Base-by-base conservation (phyloP, 2,888 invertebrate genomes). In the Thymelicus sylvestris region DNA sequence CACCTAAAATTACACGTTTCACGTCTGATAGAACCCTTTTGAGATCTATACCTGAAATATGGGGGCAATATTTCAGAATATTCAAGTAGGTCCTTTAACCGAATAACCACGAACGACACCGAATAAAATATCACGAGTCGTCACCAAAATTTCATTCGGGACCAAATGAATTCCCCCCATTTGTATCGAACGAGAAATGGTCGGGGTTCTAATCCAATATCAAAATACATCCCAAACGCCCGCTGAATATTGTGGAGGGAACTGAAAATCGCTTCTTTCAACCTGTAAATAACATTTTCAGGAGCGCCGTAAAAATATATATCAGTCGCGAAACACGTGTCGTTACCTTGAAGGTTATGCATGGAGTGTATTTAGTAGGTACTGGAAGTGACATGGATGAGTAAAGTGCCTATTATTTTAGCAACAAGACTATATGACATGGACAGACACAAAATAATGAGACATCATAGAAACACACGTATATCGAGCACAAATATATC, bases 271-370 rank as follows among this genome's bases (percentile, higher is more conserved):
- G 84, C 78, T 83, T 81, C 81, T 84, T 84, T 83, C 83, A 80
- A 80, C 80, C 83, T 81, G 85, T 86, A 86, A 87, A 87, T 86
- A 87, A 86, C 84, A 79, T 87, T 86, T 87, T 86, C 85, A 82
- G 82, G 81, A 78, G 78, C 78, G 77, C 76, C 81, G 83, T 85
- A 84, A 86, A 85, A 86, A 85, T 86, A 82, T 82, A 82, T 81
- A 83, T 81, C 80, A 80, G 77, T 77, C 75, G 72, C 74, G 75
- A 75, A 80, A 83, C 83, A 84, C 81, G 81, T 83, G 83, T 82
- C 81, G 80, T 79, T 75, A 74, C 76, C 76, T 77, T 52, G 75
- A 78, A 75, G 75, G 74, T 71, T 71, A 77, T 60, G 38, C 65
- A 50, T 72, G 72, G 72, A 71, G 15, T 48, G 7, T 69, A 47